phyloP scores from a whole-genome alignment of 2,888 invertebrate genomes.

The Elmis aenea region DNA sequence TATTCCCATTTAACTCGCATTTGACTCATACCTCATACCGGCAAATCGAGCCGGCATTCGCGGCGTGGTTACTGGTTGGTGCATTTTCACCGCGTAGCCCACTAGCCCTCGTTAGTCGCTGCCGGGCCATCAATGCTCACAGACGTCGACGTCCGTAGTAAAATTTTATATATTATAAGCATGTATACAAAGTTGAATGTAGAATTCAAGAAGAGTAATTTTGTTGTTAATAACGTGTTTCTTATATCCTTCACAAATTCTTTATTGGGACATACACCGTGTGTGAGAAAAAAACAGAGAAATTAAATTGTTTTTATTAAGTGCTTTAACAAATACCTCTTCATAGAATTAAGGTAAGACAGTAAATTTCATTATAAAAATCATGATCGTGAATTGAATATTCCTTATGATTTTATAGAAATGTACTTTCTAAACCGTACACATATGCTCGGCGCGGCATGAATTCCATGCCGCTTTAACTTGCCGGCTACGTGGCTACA shows the following conservation, averaged over 20 bases:
- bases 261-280: slow-evolving; percentile 45
- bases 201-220: slow-evolving; percentile 45
- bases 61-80: slow-evolving; percentile 19
- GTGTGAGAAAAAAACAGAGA: slow-evolving; percentile 45
- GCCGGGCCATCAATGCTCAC: slow-evolving; percentile 36
- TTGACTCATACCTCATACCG: slow-evolving; percentile 16
- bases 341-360: slow-evolving; percentile 35
- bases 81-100: slow-evolving; percentile 19
- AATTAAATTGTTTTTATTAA: slow-evolving; percentile 25
- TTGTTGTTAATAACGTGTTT: slow-evolving; percentile 40
- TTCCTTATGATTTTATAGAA: slow-evolving; percentile 9
- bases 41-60: slow-evolving; percentile 25
- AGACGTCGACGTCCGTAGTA: slow-evolving; percentile 35
- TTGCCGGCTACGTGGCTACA: slow-evolving; percentile 30
- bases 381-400: too few relatives aligned
- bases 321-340: slow-evolving; percentile 41
- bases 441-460: slow-evolving; percentile 24
- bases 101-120: slow-evolving; percentile 32
- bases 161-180: slow-evolving; percentile 32
- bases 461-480: slow-evolving; percentile 24
- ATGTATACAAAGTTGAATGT: slow-evolving; percentile 47
- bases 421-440: slow-evolving; percentile 17
- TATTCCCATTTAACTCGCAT: slow-evolving; percentile 11
- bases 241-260: slow-evolving; percentile 39
- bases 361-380: too few relatives aligned